Base-by-base conservation (phyloP, 2,113 vertebrate genomes). In the Acrocephalus kingi region DNA sequence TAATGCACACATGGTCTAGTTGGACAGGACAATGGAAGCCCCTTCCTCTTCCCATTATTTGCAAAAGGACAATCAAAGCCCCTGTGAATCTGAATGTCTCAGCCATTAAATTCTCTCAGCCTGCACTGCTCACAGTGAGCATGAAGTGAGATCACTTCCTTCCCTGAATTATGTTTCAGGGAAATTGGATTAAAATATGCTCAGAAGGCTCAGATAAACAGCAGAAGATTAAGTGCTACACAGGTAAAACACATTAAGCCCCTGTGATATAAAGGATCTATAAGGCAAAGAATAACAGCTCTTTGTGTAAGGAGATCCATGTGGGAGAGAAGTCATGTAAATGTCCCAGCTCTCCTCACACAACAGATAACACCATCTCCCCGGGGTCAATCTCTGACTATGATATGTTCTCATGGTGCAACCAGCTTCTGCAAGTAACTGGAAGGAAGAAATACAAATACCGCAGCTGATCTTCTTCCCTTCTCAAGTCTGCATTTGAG, bases 161-260 rank as follows among this genome's bases (percentile, higher is more conserved):
- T 73, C 49, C 23, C 75, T 46, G 27, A 20, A 46, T 39, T 54
- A 63, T 9, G 51, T 43, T 71, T 33, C 35, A 30, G 45, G 64
- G 56, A 94, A 94, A 90, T 13, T n/a, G 45, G 76, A 83, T 93
- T 87, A 78, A 86, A 89, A 88, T 59, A 74, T 5, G 21, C 59
- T 92, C 80, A 90, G 64, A 87, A 55, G 23, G n/a, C 27, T 67
- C 48, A 80, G 37, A 89, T 62, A 67, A 90, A 89, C 9, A 86
- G 64, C 51, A 86, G 63, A 66, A 46, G 51, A 74, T 87, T 51
- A 87, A 58, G 27, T 27, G 37, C 69, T 82, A 82, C 62, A 68
- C 7, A 78, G 62, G 56, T 75, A 87, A 89, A 89, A 71, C 54
- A 84, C 1, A 9, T 58, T 77, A 88, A 67, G 55, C 30, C 33